These are phyloP conservation scores for Syngnathus typhle DNA, from an alignment of 2,113 vertebrate genomes.

Conservation along the genomic window DNA sequence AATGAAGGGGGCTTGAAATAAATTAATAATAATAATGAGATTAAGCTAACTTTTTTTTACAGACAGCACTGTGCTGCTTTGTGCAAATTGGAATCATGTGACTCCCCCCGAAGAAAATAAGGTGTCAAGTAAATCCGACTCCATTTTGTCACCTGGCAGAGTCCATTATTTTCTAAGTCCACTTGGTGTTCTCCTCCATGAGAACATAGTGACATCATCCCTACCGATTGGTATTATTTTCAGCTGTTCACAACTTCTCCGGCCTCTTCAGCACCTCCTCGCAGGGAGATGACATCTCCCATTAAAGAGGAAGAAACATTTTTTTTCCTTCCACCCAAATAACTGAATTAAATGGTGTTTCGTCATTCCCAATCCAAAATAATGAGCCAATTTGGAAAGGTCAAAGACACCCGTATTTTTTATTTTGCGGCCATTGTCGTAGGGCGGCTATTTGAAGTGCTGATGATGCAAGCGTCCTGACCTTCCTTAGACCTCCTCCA, in stretches of 20 bases:
- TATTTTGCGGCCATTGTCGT: background rate
- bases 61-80: too few relatives aligned
- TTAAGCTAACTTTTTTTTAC: too few relatives aligned
- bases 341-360: background rate
- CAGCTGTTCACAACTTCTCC: background rate
- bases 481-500: conserved; percentile 20
- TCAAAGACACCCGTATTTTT: background rate
- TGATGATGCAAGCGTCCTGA: conserved; percentile 5
- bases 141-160: background rate
- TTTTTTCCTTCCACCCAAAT: background rate
- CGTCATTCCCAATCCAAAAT: too few relatives aligned
- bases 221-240: background rate
- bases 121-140: background rate
- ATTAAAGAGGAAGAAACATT: background rate
- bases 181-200: background rate
- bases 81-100: background rate
- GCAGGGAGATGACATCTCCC: background rate
- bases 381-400: background rate
- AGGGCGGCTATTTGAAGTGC: background rate
- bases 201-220: background rate
- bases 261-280: background rate
- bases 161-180: background rate
- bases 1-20: too few relatives aligned
- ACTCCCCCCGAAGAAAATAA: too few relatives aligned
- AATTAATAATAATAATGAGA: too few relatives aligned